A percentile compares a stretch with the other conserved stretches of the same genome.
These are phyloP conservation scores for Bombus terrestris DNA, from an alignment of 1,140 invertebrate genomes.

Conservation along the genomic window DNA sequence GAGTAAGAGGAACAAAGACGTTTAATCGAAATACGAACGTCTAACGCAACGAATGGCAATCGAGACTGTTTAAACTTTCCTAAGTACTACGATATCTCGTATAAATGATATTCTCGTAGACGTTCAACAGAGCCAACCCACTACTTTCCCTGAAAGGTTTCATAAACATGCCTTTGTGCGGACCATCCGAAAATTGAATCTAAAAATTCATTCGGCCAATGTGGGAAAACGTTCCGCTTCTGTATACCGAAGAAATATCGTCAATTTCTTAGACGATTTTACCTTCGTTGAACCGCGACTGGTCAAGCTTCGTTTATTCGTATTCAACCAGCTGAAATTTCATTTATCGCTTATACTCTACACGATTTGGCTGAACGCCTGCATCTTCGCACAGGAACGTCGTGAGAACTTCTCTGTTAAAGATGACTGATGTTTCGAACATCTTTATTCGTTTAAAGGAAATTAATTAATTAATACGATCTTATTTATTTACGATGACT, in stretches of 20 bases:
- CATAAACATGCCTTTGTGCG: conserved; percentile 75
- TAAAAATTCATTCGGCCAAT: conserved; percentile 67
- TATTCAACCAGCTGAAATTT: conserved; percentile 57
- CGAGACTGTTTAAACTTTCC: conserved; percentile 76
- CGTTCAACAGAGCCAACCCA: no score
- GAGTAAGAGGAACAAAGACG: background rate
- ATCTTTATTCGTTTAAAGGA: background rate
- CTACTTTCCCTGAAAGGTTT: conserved; percentile 59
- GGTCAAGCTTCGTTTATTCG: conserved; percentile 54
- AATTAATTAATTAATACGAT: background rate
- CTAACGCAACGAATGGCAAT: conserved; percentile 55
- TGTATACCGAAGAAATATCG: background rate
- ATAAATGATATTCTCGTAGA: conserved; percentile 28
- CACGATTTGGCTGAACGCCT: conserved; percentile 44
- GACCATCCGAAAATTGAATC: conserved; percentile 73
- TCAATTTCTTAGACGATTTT: conserved; percentile 59
- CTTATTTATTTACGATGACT: background rate
- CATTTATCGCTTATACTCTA: conserved; percentile 36
- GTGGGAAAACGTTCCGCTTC: conserved; percentile 60
- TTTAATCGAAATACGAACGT: background rate
- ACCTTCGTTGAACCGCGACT: background rate
- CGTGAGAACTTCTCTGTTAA: background rate
- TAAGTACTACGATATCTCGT: conserved; percentile 76
- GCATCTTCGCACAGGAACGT: no score
- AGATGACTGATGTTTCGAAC: background rate